Evolutionary conservation across 2,797 vertebrate species (phyloP), one percentile per base, ranked within the genome.

Genomic region (Acanthurus lineatus): DNA sequence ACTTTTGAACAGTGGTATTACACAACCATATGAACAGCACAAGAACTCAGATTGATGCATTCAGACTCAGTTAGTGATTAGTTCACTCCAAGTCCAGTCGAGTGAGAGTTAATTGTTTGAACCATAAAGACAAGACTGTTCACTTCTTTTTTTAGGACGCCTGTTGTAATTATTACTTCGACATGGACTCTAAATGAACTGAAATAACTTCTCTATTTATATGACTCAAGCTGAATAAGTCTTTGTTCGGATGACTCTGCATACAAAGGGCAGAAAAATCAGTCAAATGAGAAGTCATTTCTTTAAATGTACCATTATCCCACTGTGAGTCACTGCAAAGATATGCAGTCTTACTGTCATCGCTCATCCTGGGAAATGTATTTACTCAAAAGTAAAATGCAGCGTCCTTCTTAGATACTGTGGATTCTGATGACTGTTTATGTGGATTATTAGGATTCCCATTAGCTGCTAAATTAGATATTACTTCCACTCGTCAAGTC

Each of bases 301-400:
- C 64, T 84, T 84, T 59, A 42, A 84, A 89, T 61, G 51, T 69
- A 69, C 73, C 68, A 85, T 85, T 84, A 84, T 88, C 63, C 72
- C 49, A 47, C 69, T 56, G 73, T 88, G 91, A 91, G 77, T 91
- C 79, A 89, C n/a, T 61, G 79, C 61, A 59, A 82, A 75, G 56
- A 76, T 54, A 83, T 28, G 58, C 66, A 32, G 59, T 68, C 56
- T 64, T 47, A 9, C 15, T 69, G 44, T 59, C 73, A 58, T 62
- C 25, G 73, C 78, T 90, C 82, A 69, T n/a, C 40, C 65, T 57
- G 51, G 69, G 77, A 73, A 80, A 76, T 47, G 45, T 56, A 69
- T 72, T 63, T 73, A 59, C 66, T 70, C 69, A 58, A 16, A 6
- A 6, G 47, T 69, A 52, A 72, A 77, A 75, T 19, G 8, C 67